Evolutionary conservation across 2,797 vertebrate genomes (phyloP).

Genomic region (Phoxinus dragarum): DNA sequence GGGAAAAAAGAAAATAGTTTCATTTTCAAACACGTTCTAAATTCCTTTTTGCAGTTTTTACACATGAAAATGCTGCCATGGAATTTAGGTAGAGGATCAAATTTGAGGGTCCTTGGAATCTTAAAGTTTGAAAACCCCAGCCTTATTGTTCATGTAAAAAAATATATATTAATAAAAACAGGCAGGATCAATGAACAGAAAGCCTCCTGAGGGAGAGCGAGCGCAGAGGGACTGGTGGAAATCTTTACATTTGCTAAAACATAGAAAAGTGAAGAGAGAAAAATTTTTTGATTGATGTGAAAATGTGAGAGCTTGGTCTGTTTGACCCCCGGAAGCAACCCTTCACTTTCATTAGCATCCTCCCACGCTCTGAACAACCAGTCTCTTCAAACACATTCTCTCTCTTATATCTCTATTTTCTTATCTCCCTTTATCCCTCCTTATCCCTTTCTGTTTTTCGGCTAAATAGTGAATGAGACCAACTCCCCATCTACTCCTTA

Average conservation of each 20-base stretch:
- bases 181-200: conserved; percentile 14
- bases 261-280: background rate
- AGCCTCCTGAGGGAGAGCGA: background rate
- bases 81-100: background rate
- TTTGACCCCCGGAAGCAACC: conserved; percentile 65
- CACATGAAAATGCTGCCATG: background rate
- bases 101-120: background rate
- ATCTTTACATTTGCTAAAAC: conserved; percentile 39
- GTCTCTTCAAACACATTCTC: conserved; percentile 69
- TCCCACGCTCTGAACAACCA: conserved; percentile 69
- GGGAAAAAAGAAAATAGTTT: background rate
- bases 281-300: conserved; percentile 37
- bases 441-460: background rate
- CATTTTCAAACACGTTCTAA: background rate
- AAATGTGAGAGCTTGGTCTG: conserved; percentile 62
- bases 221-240: conserved; percentile 14
- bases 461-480: conserved; percentile 11
- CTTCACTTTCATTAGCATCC: conserved; percentile 73
- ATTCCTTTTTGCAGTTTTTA: background rate
- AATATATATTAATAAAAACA: conserved; percentile 32
- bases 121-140: background rate
- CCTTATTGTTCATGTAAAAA: conserved; percentile 22
- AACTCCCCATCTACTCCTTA: background rate
- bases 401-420: conserved; percentile 22
- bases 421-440: conserved; percentile 34